phyloP scores from a whole-genome alignment of 2,797 vertebrate genomes.

The Sternarchorhynchus goeldii region DNA sequence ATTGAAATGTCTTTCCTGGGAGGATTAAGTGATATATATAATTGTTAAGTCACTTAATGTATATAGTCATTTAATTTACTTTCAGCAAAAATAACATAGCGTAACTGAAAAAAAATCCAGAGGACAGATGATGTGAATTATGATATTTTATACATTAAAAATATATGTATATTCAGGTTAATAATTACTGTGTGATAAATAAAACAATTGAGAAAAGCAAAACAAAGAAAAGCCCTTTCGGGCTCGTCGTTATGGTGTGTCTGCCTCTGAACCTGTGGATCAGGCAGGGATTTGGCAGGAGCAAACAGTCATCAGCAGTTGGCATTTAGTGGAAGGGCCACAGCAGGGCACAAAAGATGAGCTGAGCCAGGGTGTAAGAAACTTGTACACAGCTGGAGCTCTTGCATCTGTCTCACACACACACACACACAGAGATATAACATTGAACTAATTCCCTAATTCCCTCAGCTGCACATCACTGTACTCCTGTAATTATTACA shows the following conservation, averaged over 20 bases:
- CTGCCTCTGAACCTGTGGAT: not conserved
- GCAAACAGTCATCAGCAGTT: conserved; percentile 42
- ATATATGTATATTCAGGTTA: too few relatives aligned
- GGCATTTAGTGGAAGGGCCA: conserved; percentile 37
- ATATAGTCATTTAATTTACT: too few relatives aligned
- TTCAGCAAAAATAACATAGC: too few relatives aligned
- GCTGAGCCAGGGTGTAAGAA: conserved; percentile 4
- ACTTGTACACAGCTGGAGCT: conserved; percentile 33
- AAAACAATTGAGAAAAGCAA: not conserved
- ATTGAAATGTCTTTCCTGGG: too few relatives aligned
- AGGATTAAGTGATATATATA: too few relatives aligned
- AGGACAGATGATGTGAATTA: too few relatives aligned
- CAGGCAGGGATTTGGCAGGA: conserved; percentile 21
- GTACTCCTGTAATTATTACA: conserved; percentile 42
- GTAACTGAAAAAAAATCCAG: too few relatives aligned
- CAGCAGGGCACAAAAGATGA: conserved; percentile 46
- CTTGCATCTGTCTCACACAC: conserved; percentile 14
- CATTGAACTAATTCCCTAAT: conserved; percentile 4
- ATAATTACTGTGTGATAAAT: not conserved
- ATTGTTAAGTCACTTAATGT: too few relatives aligned
- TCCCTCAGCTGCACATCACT: conserved; percentile 8
- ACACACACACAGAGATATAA: conserved; percentile 1
- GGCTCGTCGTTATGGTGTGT: not conserved
- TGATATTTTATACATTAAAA: too few relatives aligned
- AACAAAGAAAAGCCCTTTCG: not conserved